Evolutionary conservation across 1,140 invertebrate species (phyloP).

Genomic region (Lepidurus packardi): DNA sequence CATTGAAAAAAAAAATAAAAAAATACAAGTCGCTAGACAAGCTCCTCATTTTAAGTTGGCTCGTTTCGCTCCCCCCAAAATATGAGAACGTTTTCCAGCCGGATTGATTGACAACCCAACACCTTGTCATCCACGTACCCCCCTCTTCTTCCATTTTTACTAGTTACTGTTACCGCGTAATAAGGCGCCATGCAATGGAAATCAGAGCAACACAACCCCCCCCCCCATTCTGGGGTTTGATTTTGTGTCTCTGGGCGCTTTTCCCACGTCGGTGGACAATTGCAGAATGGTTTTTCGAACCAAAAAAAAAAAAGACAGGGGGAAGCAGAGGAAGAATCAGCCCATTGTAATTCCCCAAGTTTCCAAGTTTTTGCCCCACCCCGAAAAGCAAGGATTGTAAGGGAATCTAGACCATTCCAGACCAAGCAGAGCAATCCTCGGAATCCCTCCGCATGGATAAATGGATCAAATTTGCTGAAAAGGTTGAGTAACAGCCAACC

Average conservation of each 20-base stretch:
- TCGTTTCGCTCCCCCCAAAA: no score
- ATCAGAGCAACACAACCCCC: background rate
- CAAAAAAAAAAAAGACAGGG: background rate
- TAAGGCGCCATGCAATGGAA: background rate
- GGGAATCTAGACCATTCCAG: background rate
- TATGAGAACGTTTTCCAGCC: background rate
- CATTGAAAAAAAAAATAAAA: conserved; percentile 2
- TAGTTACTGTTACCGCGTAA: background rate
- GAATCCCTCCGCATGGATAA: background rate
- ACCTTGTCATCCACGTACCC: background rate
- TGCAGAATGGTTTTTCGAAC: background rate
- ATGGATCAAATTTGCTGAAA: conserved; percentile 22
- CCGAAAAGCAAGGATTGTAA: background rate
- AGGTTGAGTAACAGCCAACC: background rate
- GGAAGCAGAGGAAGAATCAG: background rate
- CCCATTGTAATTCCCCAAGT: background rate
- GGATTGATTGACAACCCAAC: background rate
- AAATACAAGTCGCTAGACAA: background rate
- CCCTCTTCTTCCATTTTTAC: background rate
- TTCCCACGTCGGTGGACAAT: conserved; percentile 15
- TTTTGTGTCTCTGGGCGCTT: background rate
- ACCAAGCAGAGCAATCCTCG: background rate
- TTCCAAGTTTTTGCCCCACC: background rate
- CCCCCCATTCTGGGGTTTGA: background rate
- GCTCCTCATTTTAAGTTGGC: background rate